Percentiles rank a stretch among this genome's conserved stretches.
Conservation (phyloP, 2,113 vertebrate species). For the Podarcis cretensis region DNA sequence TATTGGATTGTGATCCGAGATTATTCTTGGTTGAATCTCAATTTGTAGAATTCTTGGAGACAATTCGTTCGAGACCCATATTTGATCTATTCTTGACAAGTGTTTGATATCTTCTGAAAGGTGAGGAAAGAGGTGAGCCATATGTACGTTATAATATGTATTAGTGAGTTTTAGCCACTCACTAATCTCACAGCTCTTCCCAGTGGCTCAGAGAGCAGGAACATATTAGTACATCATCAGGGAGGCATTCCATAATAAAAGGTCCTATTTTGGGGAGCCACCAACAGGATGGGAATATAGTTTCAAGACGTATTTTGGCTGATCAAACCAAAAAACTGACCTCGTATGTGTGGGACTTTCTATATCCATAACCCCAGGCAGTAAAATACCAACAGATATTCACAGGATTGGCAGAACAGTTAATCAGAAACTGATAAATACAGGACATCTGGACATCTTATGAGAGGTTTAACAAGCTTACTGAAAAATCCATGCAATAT, state of each 20-base stretch:
- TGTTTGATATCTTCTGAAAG: too few relatives aligned
- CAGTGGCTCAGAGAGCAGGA: not conserved
- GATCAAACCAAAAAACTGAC: constrained; percentile 66
- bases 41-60: too few relatives aligned
- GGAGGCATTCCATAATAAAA: not conserved
- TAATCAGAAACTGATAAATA: constrained; percentile 73
- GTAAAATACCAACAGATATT: constrained; percentile 71
- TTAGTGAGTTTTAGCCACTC: too few relatives aligned
- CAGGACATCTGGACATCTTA: constrained; percentile 79
- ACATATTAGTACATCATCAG: not conserved
- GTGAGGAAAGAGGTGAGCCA: too few relatives aligned
- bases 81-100: too few relatives aligned
- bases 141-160: too few relatives aligned
- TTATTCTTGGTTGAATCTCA: too few relatives aligned
- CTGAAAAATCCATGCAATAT: constrained; percentile 70
- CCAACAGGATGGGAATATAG: constrained; percentile 56
- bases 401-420: constrained; percentile 69
- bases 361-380: constrained; percentile 68
- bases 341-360: constrained; percentile 72
- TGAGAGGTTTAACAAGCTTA: constrained; percentile 78
- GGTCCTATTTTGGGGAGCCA: not conserved
- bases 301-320: constrained; percentile 70
- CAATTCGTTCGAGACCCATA: too few relatives aligned
- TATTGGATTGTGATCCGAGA: too few relatives aligned
- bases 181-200: not conserved